Evolutionary conservation across 2,797 vertebrate species (phyloP), one percentile per base, ranked within the genome.

Genomic region (Argentina silus): DNA sequence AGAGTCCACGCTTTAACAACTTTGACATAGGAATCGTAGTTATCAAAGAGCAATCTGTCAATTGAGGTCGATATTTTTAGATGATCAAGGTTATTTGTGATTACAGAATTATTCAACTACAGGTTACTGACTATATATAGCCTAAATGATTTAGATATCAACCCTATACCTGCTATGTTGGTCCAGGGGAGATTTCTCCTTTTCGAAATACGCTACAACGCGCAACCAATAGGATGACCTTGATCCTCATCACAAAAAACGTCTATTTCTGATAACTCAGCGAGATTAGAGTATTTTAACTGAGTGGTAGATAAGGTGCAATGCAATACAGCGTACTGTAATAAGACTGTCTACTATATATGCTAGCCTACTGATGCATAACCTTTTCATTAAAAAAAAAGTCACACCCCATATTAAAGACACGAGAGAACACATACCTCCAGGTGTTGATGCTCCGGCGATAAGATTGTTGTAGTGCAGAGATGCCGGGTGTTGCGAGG

Each of bases 351-450:
- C 23, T n/a, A n/a, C n/a, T n/a, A n/a, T n/a, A 42, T 17, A 63
- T 45, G 5, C 51, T 47, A 65, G 43, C 62, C 43, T 48, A 51
- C 36, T 65, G 43, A 15, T 50, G 15, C 10, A 50, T 12, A 43
- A 45, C 19, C 11, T 21, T 67, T 48, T 23, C 3, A 44, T 14
- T 36, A 19, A 48, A 50, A 42, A 36, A 36, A 57, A 19, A 66
- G 6, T 55, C 47, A 11, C 3, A 60, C 14, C 23, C n/a, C 27
- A 59, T 36, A 68, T 62, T 45, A 36, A 36, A 47, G 59, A 61
- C 67, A 55, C 55, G 48, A 44, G n/a, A 59, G 27, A 62, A 45
- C 45, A 11, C 69, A 73, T 84, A 88, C 87, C 87, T 83, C 70
- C 71, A 76, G 68, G 74, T 72, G 73, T 64, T 51, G 76, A 67